Evolutionary conservation across 2,113 vertebrate species (phyloP), one percentile per base, ranked within the genome.

Genomic region (Tapirus terrestris): DNA sequence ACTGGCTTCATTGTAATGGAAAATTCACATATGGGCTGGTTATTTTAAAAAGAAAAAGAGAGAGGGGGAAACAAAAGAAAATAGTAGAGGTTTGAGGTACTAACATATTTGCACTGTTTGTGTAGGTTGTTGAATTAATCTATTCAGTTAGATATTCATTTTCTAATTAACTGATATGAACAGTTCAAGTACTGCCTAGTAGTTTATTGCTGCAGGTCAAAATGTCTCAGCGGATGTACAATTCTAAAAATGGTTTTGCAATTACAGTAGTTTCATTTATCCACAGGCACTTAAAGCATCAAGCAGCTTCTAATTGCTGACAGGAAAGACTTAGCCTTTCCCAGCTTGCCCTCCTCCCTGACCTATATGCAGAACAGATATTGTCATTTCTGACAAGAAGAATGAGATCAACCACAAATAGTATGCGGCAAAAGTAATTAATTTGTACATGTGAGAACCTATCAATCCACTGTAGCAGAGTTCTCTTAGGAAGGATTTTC

Each of bases 251-350:
- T 51, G 39, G 53, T 58, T 97, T 70, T 96, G 53, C 81, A 97
- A 96, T 98, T 98, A 95, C 7, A 89, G 92, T 89, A 68, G 17
- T 97, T 98, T 98, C 96, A 91, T 98, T 98, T 98, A 97, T 96
- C 79, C 70, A 94, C 43, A 97, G 72, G 53, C 88, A 92, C 92
- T 98, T 92, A 84, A 70, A 68, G 72, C 76, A 96, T 91, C 82
- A 94, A 98, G 75, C 58, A 73, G 68, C 72, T 97, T 97, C 96
- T 98, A 98, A 98, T 97, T 96, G 89, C 58, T 79, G 84, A 45
- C 20, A 20, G 27, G 70, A 90, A 87, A 95, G 76, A 83, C 36
- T 65, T 82, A 68, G 12, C 5, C 81, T 96, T 98, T 96, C 25
- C 16, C 51, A 83, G 63, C 13, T 61, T 68, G 48, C 39, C 68